These are phyloP conservation scores for Triops cancriformis DNA, from an alignment of 1,140 invertebrate species.

Conservation along the genomic window DNA sequence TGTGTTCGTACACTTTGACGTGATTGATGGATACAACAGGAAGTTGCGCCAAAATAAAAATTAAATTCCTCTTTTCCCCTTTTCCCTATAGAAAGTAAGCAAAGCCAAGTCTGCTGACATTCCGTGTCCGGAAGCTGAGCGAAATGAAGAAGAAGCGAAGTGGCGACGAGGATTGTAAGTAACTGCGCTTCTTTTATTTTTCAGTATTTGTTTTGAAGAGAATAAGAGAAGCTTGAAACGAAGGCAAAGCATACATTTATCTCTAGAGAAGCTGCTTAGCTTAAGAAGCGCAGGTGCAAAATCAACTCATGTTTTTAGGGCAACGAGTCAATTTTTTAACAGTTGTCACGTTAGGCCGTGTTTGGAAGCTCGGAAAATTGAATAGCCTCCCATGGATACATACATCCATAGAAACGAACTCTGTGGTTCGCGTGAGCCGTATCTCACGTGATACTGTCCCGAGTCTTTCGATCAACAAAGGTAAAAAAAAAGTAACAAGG, in stretches of 20 bases:
- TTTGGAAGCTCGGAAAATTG: not conserved
- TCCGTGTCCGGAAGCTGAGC: not conserved
- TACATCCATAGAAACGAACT: not conserved
- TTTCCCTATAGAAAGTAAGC: constrained; percentile 17
- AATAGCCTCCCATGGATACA: not conserved
- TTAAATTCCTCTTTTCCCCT: not conserved
- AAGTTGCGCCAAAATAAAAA: not conserved
- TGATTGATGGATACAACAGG: not conserved
- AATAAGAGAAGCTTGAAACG: too few species aligned
- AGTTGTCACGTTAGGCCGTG: not conserved
- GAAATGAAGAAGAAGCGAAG: not conserved
- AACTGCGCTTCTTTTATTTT: not conserved
- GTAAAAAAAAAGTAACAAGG: too few species aligned
- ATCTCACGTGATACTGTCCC: not conserved
- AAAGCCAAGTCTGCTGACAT: constrained; percentile 20
- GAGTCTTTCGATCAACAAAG: not conserved
- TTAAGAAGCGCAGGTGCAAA: not conserved
- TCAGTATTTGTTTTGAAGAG: too few species aligned
- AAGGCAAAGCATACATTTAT: too few species aligned
- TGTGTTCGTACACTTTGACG: not conserved
- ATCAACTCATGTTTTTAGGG: not conserved
- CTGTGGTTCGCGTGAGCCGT: not conserved
- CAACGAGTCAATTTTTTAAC: not conserved
- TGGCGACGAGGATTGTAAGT: constrained; percentile 5
- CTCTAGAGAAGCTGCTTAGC: too few species aligned